Conservation (phyloP, 2,888 invertebrate genomes). For the Meteorus cinctellus region DNA sequence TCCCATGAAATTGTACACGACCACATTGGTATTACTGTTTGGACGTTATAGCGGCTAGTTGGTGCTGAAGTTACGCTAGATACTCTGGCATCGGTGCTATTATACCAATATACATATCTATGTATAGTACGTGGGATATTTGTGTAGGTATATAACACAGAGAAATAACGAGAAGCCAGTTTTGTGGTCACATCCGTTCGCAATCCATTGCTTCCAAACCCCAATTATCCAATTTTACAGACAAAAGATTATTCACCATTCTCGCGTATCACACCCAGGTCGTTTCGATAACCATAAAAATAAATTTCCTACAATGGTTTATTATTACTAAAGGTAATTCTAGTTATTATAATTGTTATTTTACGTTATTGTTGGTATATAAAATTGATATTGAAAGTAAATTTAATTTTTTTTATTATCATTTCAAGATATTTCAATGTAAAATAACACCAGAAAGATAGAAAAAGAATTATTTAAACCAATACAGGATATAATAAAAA, state of each 20-base stretch:
- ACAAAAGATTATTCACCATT: neutral
- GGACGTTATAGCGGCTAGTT: neutral
- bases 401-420: neutral
- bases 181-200: neutral
- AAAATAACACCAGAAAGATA: too few species aligned
- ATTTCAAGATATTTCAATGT: too few species aligned
- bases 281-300: neutral
- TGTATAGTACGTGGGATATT: neutral
- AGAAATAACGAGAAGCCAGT: neutral
- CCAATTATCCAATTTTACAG: constrained; percentile 7
- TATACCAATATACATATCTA: constrained; percentile 19
- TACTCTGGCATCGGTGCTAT: constrained; percentile 13
- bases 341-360: neutral
- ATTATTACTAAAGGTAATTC: neutral
- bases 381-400: neutral
- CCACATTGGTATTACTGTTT: constrained; percentile 45
- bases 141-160: neutral
- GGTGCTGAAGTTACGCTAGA: constrained; percentile 1
- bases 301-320: neutral
- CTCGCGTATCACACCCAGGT: neutral
- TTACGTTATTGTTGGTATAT: neutral
- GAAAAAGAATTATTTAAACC: neutral
- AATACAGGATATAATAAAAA: constrained; percentile 24
- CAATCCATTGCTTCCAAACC: neutral
- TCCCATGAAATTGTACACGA: constrained; percentile 61